Evolutionary conservation across 1,140 invertebrate species (phyloP), one percentile per base, ranked within the genome.

Genomic region (Dendroctonus ponderosae): DNA sequence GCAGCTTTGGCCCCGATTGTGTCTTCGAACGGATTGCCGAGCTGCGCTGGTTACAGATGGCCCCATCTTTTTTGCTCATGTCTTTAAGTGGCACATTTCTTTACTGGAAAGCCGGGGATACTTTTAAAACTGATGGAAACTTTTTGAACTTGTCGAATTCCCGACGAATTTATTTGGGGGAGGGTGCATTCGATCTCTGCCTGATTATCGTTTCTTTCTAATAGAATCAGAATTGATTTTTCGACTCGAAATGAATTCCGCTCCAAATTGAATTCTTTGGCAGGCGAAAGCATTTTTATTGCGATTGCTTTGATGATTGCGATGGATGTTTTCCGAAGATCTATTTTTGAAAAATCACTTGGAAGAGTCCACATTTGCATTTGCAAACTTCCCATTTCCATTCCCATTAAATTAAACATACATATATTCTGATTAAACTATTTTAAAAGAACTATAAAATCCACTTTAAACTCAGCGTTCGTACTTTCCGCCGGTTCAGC

Each of bases 1-100:
- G 57, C 58, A 52, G 62, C 50, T 57, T 40, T 41, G 65, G 39
- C 61, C 43, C 54, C 54, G 53, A 57, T 58, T 67, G 42, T 57
- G 56, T 57, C 54, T 57, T 56, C 39, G 26, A 57, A 66, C 43
- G 44, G 63, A 54, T 57, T 66, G 53, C 44, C 63, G 40, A 42
- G 46, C 63, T 59, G 54, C 44, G 57, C 50, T 67, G 65, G 65
- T 60, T 67, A 67, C 65, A 67, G 65, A 67, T 67, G 65, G 65
- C 65, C 65, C 64, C 56, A 67, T 67, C 57, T 48, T 67, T 67
- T 60, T 60, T 66, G 37, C 26, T 52, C 50, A 52, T 52, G 50
- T 52, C 50, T 52, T 9, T 52, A 52, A 58, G 56, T 58, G 56
- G 56, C 42, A 58, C 56, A 58, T 58, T 58, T 58, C 56, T 58